These are phyloP conservation scores for Xenopus petersii DNA, from an alignment of 2,797 vertebrate species.

Conservation along the genomic window DNA sequence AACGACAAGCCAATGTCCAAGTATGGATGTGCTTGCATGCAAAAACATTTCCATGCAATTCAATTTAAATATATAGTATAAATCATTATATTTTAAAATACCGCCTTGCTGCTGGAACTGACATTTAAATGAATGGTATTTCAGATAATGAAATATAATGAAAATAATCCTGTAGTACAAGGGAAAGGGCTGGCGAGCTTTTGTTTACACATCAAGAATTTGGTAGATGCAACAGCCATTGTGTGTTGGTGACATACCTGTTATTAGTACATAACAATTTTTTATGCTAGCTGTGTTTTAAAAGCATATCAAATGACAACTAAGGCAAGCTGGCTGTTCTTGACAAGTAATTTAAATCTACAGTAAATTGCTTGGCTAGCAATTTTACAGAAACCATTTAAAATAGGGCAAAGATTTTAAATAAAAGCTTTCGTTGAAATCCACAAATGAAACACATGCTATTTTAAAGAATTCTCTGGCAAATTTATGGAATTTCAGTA, in stretches of 20 bases:
- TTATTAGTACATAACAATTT: conserved; percentile 46
- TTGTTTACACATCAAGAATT: conserved; percentile 42
- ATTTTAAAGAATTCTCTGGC: not conserved
- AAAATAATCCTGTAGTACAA: conserved; percentile 29
- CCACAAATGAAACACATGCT: conserved; percentile 2
- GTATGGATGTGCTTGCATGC: not conserved
- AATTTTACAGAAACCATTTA: conserved; percentile 17
- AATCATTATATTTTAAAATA: conserved; percentile 40
- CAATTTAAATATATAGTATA: conserved; percentile 11
- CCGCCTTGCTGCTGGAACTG: conserved; percentile 29
- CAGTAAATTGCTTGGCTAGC: conserved; percentile 32
- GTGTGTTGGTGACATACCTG: conserved; percentile 35
- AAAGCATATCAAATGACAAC: conserved; percentile 40
- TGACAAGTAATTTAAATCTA: conserved; percentile 36
- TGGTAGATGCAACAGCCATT: conserved; percentile 38
- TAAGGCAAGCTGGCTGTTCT: conserved; percentile 3
- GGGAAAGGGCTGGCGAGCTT: conserved; percentile 8
- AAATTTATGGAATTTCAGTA: not conserved
- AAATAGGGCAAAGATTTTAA: conserved; percentile 15
- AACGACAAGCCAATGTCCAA: not conserved
- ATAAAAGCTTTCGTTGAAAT: conserved; percentile 17
- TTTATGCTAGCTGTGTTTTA: conserved; percentile 42
- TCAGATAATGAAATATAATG: conserved; percentile 38
- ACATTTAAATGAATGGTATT: conserved; percentile 40
- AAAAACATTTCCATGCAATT: conserved; percentile 15